Evolutionary conservation across 2,113 vertebrate genomes (phyloP).

Genomic region (Haemorhous mexicanus): DNA sequence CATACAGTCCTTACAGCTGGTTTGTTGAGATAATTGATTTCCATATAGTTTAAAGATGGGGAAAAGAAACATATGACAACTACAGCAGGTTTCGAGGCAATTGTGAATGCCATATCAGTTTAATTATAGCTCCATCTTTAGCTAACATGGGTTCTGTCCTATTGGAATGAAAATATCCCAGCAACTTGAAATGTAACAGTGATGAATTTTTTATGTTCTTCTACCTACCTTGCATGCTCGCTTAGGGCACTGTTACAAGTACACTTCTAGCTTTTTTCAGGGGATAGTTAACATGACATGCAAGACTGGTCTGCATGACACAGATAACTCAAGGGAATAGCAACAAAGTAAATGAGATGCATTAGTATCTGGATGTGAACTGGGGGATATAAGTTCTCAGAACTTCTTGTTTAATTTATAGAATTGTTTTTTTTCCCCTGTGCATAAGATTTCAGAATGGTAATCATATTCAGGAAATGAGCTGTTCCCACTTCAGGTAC

Average conservation of each 20-base stretch:
- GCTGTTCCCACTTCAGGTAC: conserved; percentile 74
- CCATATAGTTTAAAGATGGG: conserved; percentile 89
- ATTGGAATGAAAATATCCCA: conserved; percentile 81
- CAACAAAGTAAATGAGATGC: conserved; percentile 90
- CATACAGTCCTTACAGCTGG: conserved; percentile 87
- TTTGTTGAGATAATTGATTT: conserved; percentile 97
- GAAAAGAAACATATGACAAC: conserved; percentile 77
- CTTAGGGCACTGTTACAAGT: conserved; percentile 78
- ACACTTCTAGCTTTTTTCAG: conserved; percentile 75
- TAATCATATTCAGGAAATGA: conserved; percentile 75
- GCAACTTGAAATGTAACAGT: conserved; percentile 75
- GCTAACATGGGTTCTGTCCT: conserved; percentile 80
- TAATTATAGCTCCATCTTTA: conserved; percentile 82
- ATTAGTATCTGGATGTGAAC: conserved; percentile 89
- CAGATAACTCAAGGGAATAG: conserved; percentile 88
- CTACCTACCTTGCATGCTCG: conserved; percentile 69
- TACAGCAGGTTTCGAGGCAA: conserved; percentile 64
- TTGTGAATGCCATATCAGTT: conserved; percentile 75
- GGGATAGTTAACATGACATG: conserved; percentile 80
- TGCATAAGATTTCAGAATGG: conserved; percentile 80
- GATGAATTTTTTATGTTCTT: conserved; percentile 85
- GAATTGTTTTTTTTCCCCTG: conserved; percentile 68
- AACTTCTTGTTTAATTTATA: conserved; percentile 90
- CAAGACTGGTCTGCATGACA: conserved; percentile 82
- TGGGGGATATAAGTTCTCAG: conserved; percentile 88